Conservation (phyloP, 1,140 invertebrate species). For the Drosophila bipectinata region DNA sequence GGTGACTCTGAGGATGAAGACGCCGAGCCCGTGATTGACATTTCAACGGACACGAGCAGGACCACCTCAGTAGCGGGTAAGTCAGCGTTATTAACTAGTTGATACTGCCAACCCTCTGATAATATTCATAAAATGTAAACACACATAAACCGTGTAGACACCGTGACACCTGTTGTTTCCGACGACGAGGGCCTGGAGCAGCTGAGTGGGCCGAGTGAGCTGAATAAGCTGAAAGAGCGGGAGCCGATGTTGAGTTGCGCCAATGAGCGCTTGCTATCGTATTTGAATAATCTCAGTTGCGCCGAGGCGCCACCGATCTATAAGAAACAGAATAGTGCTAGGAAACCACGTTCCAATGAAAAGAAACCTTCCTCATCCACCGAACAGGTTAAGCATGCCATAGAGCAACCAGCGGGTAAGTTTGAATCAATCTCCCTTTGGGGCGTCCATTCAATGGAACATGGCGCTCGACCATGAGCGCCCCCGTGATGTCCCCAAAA, state of each 20-base stretch:
- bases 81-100: conserved; percentile 59
- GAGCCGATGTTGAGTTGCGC: conserved; percentile 15
- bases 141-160: conserved; percentile 75
- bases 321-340: conserved; percentile 41
- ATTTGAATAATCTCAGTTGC: conserved; percentile 63
- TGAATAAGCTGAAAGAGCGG: conserved; percentile 12
- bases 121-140: conserved; percentile 75
- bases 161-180: conserved; percentile 79
- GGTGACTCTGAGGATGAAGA: conserved; percentile 59
- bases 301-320: conserved; percentile 63
- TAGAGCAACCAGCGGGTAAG: conserved; percentile 59
- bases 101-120: conserved; percentile 81
- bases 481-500: not conserved
- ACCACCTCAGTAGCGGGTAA: conserved; percentile 67
- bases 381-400: conserved; percentile 47
- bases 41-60: conserved; percentile 65
- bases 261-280: conserved; percentile 51
- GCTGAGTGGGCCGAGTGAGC: not conserved
- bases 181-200: conserved; percentile 55
- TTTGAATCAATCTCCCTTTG: conserved; percentile 30
- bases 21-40: conserved; percentile 52
- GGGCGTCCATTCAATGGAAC: conserved; percentile 9
- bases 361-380: conserved; percentile 40
- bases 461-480: conserved; percentile 5
- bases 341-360: conserved; percentile 56